Base-by-base conservation (phyloP, 2,113 vertebrate species). In the Trochalopteron elliotii region DNA sequence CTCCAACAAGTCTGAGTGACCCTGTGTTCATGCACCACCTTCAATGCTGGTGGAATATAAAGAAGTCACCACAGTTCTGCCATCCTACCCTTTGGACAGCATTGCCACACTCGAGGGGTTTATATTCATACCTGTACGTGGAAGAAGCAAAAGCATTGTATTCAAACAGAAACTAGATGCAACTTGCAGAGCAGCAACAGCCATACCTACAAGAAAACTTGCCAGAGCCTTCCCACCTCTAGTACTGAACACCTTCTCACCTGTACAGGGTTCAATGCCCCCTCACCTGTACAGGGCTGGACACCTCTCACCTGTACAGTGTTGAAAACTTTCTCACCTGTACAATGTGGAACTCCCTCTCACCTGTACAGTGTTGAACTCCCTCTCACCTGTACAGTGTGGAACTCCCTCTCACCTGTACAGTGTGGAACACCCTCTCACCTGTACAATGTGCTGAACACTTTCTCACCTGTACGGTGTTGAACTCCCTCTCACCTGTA, bases 331-430 rank as follows among this genome's bases (percentile, higher is more conserved):
- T 4, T 12, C 60, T 61, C 59, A 61, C 59, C 19, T 52, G 35
- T 30, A 99, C 37, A 99, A 98, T 2, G 96, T 99, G 99, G 96
- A 99, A 99, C 0, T 12, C 37, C 5, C 16, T 4, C 28, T 31
- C 31, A 56, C 53, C 53, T 56, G 53, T 33, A 33, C 53, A 56
- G 53, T 33, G 53, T 12, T 28, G 27, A 52, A 52, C 50, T 3
- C 37, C 15, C 15, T 8, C 49, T 50, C 49, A 50, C 49, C 49
- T 50, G 25, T 16, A 52, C 50, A 52, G 17, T 15, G 30, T 39
- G 37, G 14, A 52, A 28, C 15, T 9, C 30, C 10, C 10, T 4
- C 95, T 99, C 47, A 53, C 18, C 33, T 59, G 40, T 5, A 30
- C 25, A 70, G 45, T 12, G 10, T 0, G 50, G 25, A 69, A 37